phyloP scores from a whole-genome alignment of 2,888 invertebrate genomes.

The Lobophora halterata region DNA sequence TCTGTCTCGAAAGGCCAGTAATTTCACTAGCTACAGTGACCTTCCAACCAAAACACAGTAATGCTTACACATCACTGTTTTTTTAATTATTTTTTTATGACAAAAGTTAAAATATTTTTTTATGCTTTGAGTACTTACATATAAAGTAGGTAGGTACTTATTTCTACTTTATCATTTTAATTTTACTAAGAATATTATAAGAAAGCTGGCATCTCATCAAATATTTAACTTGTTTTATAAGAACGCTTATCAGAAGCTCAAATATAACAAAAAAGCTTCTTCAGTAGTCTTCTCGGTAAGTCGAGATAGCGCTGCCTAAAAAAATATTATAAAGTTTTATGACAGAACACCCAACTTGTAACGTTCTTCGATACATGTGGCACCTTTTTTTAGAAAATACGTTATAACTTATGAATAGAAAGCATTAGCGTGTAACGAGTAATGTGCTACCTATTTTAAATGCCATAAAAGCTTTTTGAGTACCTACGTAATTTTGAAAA shows the following conservation, averaged over 20 bases:
- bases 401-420: conserved; percentile 26
- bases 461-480: conserved; percentile 16
- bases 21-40: too few relatives aligned
- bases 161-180: background rate
- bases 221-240: conserved; percentile 21
- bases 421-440: conserved; percentile 22
- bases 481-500: conserved; percentile 6
- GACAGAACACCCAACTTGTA: conserved; percentile 50
- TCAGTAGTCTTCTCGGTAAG: conserved; percentile 61
- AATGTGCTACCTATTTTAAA: conserved; percentile 18
- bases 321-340: conserved; percentile 56
- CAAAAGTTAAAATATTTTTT: too few relatives aligned
- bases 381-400: conserved; percentile 22
- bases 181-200: conserved; percentile 4
- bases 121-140: too few relatives aligned
- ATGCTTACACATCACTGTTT: too few relatives aligned
- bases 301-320: conserved; percentile 53
- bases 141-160: too few relatives aligned
- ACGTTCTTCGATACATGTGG: conserved; percentile 20
- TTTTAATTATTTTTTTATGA: too few relatives aligned
- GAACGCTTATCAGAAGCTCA: conserved; percentile 55
- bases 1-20: too few relatives aligned
- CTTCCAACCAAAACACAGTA: too few relatives aligned
- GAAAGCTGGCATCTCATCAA: conserved; percentile 9
- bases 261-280: conserved; percentile 64